Evolutionary conservation across 2,888 invertebrate species (phyloP).

Genomic region (Melieria crassipennis): DNA sequence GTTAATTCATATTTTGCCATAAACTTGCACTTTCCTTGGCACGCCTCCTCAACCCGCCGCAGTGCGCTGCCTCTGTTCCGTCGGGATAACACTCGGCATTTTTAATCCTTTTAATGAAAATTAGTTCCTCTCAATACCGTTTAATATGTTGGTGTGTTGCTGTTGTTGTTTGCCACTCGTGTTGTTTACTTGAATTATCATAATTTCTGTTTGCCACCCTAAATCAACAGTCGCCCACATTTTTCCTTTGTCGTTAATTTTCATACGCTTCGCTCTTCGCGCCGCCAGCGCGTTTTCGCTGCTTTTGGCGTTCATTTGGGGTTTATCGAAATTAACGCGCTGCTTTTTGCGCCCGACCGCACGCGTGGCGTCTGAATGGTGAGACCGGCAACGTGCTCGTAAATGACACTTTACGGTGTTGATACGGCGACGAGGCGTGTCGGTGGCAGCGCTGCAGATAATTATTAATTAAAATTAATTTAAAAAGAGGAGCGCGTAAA

Average conservation of each 20-base stretch:
- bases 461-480: slow-evolving; percentile 31
- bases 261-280: background rate
- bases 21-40: slow-evolving; percentile 34
- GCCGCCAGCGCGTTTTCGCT: background rate
- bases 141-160: slow-evolving; percentile 51
- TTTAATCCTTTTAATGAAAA: slow-evolving; percentile 65
- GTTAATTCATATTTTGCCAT: slow-evolving; percentile 53
- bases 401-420: slow-evolving; percentile 16
- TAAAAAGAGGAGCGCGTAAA: background rate
- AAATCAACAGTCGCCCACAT: slow-evolving; percentile 57
- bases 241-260: slow-evolving; percentile 25
- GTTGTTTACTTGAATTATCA: slow-evolving; percentile 61
- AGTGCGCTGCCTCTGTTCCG: background rate
- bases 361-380: no score
- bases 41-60: background rate
- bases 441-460: slow-evolving; percentile 15
- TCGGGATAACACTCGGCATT: slow-evolving; percentile 44
- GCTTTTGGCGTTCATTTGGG: slow-evolving; percentile 17
- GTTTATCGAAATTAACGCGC: slow-evolving; percentile 31
- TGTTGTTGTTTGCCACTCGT: slow-evolving; percentile 18
- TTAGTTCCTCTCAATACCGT: slow-evolving; percentile 61
- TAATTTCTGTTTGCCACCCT: slow-evolving; percentile 63
- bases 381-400: background rate
- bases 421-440: slow-evolving; percentile 1
- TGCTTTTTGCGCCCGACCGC: slow-evolving; percentile 16